A percentile compares a stretch with the other conserved stretches of the same genome.
Evolutionary conservation across 2,797 vertebrate genomes (phyloP).

Genomic region (Hafferia zeledoni): DNA sequence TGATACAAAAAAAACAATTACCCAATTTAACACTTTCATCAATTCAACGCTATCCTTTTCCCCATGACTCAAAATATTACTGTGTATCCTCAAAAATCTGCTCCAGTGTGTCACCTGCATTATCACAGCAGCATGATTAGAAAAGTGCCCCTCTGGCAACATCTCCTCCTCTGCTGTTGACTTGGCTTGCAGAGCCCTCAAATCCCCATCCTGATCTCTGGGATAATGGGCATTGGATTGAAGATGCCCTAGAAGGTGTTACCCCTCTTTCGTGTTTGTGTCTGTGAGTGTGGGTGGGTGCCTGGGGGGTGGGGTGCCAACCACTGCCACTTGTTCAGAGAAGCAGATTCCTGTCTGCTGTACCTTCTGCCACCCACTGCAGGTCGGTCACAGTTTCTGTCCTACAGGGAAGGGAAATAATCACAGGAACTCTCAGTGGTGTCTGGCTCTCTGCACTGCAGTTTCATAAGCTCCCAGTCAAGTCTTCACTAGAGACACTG

Average conservation of each 20-base stretch:
- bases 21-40: background rate
- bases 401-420: background rate
- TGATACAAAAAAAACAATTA: background rate
- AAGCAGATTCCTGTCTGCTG: accelerated
- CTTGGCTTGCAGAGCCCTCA: background rate
- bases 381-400: background rate
- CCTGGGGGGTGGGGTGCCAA: accelerated
- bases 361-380: accelerated
- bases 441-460: background rate
- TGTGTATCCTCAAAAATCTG: background rate
- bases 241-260: background rate
- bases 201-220: background rate
- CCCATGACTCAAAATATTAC: background rate
- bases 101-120: background rate
- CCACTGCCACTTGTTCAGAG: background rate
- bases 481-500: background rate
- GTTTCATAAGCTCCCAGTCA: background rate
- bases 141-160: background rate
- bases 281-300: background rate
- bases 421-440: background rate
- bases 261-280: background rate
- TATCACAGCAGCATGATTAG: background rate
- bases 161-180: background rate
- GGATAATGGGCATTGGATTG: no score
- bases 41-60: background rate